Evolutionary conservation across 2,113 vertebrate species (phyloP).

Genomic region (Phyllopteryx taeniolatus): DNA sequence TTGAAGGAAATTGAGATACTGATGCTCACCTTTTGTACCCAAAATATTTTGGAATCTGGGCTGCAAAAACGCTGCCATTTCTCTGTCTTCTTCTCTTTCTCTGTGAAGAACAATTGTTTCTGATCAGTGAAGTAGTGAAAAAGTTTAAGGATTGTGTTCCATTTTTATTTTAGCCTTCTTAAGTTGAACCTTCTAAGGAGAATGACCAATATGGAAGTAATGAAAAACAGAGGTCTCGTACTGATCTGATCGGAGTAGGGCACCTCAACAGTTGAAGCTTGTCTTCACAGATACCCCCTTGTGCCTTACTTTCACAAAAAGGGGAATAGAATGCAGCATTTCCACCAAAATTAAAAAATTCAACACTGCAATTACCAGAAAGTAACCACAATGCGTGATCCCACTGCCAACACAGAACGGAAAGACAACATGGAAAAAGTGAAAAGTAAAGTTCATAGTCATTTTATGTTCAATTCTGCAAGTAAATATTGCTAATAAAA

Average conservation of each 20-base stretch:
- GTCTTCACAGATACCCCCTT: no score
- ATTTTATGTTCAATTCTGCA: no score
- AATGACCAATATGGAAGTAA: not conserved
- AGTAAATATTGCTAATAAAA: no score
- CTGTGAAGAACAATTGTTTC: conserved; percentile 57
- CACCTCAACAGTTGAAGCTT: no score
- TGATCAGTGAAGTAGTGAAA: not conserved
- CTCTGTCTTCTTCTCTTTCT: conserved; percentile 85
- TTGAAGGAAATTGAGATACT: not conserved
- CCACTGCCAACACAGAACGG: no score
- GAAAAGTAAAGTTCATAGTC: no score
- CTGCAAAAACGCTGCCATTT: conserved; percentile 85
- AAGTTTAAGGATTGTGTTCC: not conserved
- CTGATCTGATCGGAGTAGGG: not conserved
- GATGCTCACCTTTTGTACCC: conserved; percentile 72
- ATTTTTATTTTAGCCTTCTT: not conserved
- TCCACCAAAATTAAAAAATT: not conserved
- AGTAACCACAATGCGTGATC: no score
- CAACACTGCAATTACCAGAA: no score
- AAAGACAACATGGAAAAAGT: no score
- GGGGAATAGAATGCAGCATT: not conserved
- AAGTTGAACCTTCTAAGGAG: not conserved
- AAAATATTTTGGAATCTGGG: conserved; percentile 75
- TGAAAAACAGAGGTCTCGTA: not conserved
- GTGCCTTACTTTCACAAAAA: not conserved